Evolutionary conservation across 1,140 invertebrate genomes (phyloP), one percentile per base, ranked within the genome.

Genomic region (Hyles euphorbiae): DNA sequence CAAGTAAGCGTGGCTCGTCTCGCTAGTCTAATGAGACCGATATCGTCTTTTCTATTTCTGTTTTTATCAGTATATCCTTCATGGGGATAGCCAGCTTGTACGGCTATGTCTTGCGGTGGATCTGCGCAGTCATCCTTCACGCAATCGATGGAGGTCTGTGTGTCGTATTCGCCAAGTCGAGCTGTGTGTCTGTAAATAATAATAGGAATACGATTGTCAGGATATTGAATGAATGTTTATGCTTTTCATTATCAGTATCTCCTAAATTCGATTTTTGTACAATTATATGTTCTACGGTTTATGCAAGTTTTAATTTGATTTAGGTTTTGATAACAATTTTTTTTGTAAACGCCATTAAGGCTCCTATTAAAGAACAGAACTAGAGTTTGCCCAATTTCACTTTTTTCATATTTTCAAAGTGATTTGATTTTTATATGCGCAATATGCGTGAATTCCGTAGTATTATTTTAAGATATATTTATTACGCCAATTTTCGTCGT

Each of bases 1-100:
- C 85, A 72, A 50, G 76, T 65, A 54, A 74, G 82, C 53, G n/a
- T 57, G 9, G 59, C 83, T 56, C 86, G 70, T 48, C 65, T 72
- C 4, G 78, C 56, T 3, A 93, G 70, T 65, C 90, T 76, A 0
- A 93, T 71, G 2, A 93, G 53, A 6, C 91, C 92, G 32, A 93
- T 92, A 63, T 93, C 93, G 65, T 93, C 91, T 63, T 89, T 79
- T 65, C 91, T 91, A 53, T 90, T 91, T 22, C 65, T 76, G 46
- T 90, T 74, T 10, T 76, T 83, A 67, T 91, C 83, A 3, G 66
- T 72, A 56, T 88, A 93, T 0, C 87, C 87, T 3, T 81, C 74
- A 65, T 93, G 91, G 3, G 88, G 76, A 43, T 90, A 81, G 1
- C 71, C 62, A 10, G 68, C 49, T 8, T 78, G 67, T 4, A 89